Evolutionary conservation across 1,140 invertebrate genomes (phyloP), one percentile per base, ranked within the genome.

Genomic region (Papilio aristodemus): DNA sequence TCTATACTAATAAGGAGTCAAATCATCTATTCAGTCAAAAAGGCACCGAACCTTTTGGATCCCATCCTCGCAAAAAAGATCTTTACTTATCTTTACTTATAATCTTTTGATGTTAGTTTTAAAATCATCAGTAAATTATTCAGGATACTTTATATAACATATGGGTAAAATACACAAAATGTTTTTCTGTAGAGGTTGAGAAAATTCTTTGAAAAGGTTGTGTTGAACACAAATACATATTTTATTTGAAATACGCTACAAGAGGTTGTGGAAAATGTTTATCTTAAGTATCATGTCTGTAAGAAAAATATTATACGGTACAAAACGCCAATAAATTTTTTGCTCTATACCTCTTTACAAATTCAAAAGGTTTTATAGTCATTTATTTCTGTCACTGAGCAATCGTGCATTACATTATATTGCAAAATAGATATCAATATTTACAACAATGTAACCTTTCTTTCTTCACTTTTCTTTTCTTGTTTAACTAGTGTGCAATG

Each of bases 251-350:
- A 22, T 46, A 46, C 43, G 46, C 19, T 54, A 54, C 46, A 54
- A n/a, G 46, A 54, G 46, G 46, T 54, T 54, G 19, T 54, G 46
- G 46, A 54, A 54, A 54, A 54, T 54, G 22, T 54, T 54, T 54
- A 54, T 54, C 19, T 54, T 19, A 22, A 22, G 41, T 50, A 50
- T 50, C 3, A 50, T 50, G 43, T 22, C 17, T 22, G 46, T 54
- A 22, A 54, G 46, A 54, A 54, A 54, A 54, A 54, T 54, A 54
- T 54, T 54, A 22, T 54, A 54, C 46, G 46, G 10, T 54, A 54
- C 46, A 25, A 54, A 54, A 9, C 17, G 22, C 19, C 17, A 54
- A 54, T 54, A 54, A 54, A 9, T 54, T 54, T 32, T 54, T 54
- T 54, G 19, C 46, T 54, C 46, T 22, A 43, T 43, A 54, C 1